phyloP scores from a whole-genome alignment of 2,888 invertebrate species.

The Platypus cylindrus region DNA sequence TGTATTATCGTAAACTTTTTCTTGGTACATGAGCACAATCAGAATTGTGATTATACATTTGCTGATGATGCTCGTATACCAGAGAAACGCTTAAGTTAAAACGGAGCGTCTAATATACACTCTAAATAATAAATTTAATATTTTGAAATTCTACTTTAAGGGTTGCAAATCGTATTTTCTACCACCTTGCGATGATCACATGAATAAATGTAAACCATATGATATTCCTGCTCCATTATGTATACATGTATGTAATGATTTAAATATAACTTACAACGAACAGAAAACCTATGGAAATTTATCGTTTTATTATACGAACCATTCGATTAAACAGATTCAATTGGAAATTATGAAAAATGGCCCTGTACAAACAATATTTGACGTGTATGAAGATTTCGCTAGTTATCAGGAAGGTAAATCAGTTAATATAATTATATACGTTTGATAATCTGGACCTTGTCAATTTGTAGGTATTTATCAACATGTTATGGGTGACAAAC shows the following conservation, averaged over 20 bases:
- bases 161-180: slow-evolving; percentile 8
- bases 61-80: too few relatives aligned
- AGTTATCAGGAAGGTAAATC: slow-evolving; percentile 65
- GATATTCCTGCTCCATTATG: slow-evolving; percentile 40
- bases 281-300: slow-evolving; percentile 20
- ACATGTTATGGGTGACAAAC: slow-evolving; percentile 53
- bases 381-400: slow-evolving; percentile 69
- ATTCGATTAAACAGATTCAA: slow-evolving; percentile 52
- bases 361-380: slow-evolving; percentile 74
- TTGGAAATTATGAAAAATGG: slow-evolving; percentile 66
- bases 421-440: not conserved
- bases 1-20: too few relatives aligned
- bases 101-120: too few relatives aligned
- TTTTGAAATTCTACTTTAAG: too few relatives aligned
- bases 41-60: too few relatives aligned
- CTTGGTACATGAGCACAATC: too few relatives aligned
- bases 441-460: too few relatives aligned
- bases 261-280: slow-evolving; percentile 34
- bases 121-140: too few relatives aligned
- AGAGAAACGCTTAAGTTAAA: too few relatives aligned
- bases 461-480: slow-evolving; percentile 51
- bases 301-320: slow-evolving; percentile 54
- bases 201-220: slow-evolving; percentile 45
- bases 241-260: slow-evolving; percentile 7
- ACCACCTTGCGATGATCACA: slow-evolving; percentile 6